Base-by-base conservation (phyloP, 2,113 vertebrate genomes). In the Rhinichthys klamathensis region DNA sequence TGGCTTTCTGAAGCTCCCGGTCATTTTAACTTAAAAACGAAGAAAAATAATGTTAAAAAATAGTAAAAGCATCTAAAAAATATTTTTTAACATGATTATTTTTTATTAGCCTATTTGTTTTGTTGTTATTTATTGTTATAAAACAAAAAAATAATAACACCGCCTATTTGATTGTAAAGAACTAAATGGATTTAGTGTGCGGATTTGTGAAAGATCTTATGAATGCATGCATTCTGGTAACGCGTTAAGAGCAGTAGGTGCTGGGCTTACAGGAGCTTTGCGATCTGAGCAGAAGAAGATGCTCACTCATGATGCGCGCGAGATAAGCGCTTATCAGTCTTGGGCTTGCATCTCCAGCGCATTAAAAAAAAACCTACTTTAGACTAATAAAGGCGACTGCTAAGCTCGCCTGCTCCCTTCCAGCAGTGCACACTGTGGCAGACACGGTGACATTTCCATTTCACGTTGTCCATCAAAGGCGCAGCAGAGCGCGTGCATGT, bases 311-410 rank as follows among this genome's bases (percentile, higher is more conserved):
- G 90, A 91, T 90, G 85, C 69, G 82, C 15, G 70, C 38, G 70
- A n/a, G 88, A 91, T 90, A 89, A 91, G 74, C 44, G 83, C 89
- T 92, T 92, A 92, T 92, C 91, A 84, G 88, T 38, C n/a, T 69
- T 56, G 23, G 84, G 85, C 83, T 85, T 82, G 86, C 80, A 90
- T 83, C 87, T 88, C 83, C 84, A 76, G 84, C 87, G 80, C 88
- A 90, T 88, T 86, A 88, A 85, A 87, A 70, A 70, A 32, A 58
- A 8, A 12, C 5, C 61, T 85, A 83, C 85, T 90, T 87, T 87
- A 86, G 87, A 89, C 87, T 87, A 89, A 89, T 90, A 88, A 85
- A 90, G 78, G 82, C 85, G 77, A 60, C 63, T 83, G 75, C 84
- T 73, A 46, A 79, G 69, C 78, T 82, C 78, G 81, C 85, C 61